Base-by-base conservation (phyloP, 2,888 invertebrate species). In the Hypselothyrea guttata region DNA sequence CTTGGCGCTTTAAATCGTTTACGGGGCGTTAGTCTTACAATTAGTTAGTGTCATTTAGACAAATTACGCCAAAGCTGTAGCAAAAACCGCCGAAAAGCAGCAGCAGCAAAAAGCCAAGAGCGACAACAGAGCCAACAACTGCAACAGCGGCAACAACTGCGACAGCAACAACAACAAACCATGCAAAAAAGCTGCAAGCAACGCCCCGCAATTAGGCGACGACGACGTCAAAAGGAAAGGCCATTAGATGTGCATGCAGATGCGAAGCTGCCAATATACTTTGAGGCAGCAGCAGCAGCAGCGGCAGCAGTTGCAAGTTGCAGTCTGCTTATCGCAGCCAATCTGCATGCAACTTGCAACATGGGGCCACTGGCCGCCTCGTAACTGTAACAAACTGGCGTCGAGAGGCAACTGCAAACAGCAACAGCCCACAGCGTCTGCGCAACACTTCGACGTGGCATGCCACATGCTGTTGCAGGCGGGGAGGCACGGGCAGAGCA, bases 21-120 rank as follows among this genome's bases (percentile, higher is more conserved):
- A 64, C 74, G 78, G 78, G 84, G 78, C 84, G 84, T 84, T 84
- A 81, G 77, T 81, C 75, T 77, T 58, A 54, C 78, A 78, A 78
- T 78, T 78, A 84, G 78, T 78, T 78, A 71, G 84, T 78, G 78
- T 84, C 82, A 78, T 76, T 84, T 84, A 76, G 78, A 81, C 84
- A 84, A 78, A 78, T 78, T 78, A 77, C 74, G 62, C 44, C 42
- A 53, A 47, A 52, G 41, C 53, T 38, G 40, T 68, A 55, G 22
- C 55, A 49, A 51, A 34, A 46, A 27, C 12, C 15, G 28, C 3
- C 27, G 15, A 11, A 27, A 33, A 37, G 41, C 67, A 68, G 61
- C 68, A 38, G 55, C 58, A 59, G 48, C 58, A 45, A 28, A 53
- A 33, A 33, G 40, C 41, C 42, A 61, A 46, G 48, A 35, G 44